These are phyloP conservation scores for Zosterops lateralis DNA, from an alignment of 2,113 vertebrate genomes.

Conservation along the genomic window DNA sequence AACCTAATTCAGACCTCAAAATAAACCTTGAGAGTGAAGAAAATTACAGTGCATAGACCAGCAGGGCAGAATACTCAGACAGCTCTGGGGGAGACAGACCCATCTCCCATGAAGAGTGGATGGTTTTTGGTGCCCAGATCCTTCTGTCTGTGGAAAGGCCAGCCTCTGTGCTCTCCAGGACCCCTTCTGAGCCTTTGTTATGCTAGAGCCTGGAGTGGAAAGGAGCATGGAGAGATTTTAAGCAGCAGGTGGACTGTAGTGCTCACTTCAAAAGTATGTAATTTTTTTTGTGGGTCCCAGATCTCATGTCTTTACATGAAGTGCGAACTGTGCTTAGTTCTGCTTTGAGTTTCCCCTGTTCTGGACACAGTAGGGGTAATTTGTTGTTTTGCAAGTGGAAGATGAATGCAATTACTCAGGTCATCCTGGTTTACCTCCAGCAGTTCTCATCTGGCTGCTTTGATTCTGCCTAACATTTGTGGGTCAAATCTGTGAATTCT, in stretches of 20 bases:
- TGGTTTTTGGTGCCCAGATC: not conserved
- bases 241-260: not conserved
- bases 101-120: not conserved
- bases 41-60: not conserved
- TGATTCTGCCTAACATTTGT: conserved; percentile 7
- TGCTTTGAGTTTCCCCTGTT: not conserved
- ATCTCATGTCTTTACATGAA: not conserved
- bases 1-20: not conserved
- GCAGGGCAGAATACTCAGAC: not conserved
- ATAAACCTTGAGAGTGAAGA: not conserved
- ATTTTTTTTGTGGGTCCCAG: not conserved
- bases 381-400: not conserved
- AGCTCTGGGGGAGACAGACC: not conserved
- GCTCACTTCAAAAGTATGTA: not conserved
- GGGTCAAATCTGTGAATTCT: not conserved
- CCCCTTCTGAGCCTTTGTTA: not conserved
- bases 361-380: not conserved
- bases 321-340: not conserved
- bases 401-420: not conserved
- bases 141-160: not conserved
- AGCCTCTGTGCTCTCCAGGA: not conserved
- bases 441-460: not conserved
- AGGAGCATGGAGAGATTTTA: not conserved
- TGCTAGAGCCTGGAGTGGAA: not conserved
- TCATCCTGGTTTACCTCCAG: conserved; percentile 1